Percentiles rank a stretch among this genome's conserved stretches.
Evolutionary conservation across 2,113 vertebrate genomes (phyloP).

Genomic region (Uria aalge): DNA sequence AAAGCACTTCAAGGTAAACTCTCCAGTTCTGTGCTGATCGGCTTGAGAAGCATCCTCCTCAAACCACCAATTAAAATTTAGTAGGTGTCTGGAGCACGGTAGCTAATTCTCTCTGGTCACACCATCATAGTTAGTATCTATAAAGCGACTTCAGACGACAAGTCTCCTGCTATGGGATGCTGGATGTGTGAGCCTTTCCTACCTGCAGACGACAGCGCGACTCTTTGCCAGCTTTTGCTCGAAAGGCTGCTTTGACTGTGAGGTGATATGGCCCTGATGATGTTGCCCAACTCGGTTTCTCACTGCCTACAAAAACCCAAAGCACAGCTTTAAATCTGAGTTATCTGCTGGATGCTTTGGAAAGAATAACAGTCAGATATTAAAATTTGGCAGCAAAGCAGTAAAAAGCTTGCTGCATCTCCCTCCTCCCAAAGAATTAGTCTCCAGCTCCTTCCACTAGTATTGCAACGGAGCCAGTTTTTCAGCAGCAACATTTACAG

Average conservation of each 20-base stretch:
- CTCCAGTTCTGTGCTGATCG: background rate
- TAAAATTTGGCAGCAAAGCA: background rate
- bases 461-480: background rate
- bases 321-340: background rate
- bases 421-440: background rate
- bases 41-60: background rate
- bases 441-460: background rate
- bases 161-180: accelerated
- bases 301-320: background rate
- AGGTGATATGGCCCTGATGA: too few species aligned
- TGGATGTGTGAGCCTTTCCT: background rate
- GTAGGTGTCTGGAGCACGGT: accelerated
- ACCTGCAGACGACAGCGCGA: accelerated
- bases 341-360: background rate
- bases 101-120: background rate
- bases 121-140: background rate
- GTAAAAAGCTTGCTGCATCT: background rate
- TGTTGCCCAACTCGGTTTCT: background rate
- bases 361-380: background rate
- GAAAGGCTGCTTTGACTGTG: background rate
- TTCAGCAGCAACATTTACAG: background rate
- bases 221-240: background rate
- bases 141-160: background rate
- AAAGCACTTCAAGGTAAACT: background rate
- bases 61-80: background rate